Evolutionary conservation across 2,113 vertebrate genomes (phyloP).

Genomic region (Laticauda laticaudata): DNA sequence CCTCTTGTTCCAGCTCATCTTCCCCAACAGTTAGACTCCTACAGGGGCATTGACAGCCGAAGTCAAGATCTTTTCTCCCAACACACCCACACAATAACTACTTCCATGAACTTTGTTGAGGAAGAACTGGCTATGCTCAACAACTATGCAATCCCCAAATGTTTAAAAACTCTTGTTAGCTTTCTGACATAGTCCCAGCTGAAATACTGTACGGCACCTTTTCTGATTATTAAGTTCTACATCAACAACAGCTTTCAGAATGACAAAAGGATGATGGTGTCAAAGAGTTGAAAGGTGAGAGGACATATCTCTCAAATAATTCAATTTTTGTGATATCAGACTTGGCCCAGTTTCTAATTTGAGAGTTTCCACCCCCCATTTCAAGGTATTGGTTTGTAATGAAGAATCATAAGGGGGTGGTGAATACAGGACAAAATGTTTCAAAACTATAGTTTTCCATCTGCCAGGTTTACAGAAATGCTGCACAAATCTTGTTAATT

Average conservation of each 20-base stretch:
- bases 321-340: neutral
- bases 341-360: neutral
- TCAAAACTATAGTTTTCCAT: slow-evolving; percentile 11
- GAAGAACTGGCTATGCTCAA: neutral
- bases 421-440: slow-evolving; percentile 8
- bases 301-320: neutral
- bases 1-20: no score
- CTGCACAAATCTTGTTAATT: slow-evolving; percentile 15
- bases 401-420: neutral
- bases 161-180: neutral
- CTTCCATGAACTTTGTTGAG: neutral
- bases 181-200: neutral
- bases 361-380: neutral
- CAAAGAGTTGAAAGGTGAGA: neutral
- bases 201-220: neutral
- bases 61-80: neutral
- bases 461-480: slow-evolving; percentile 15
- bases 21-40: no score
- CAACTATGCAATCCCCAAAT: neutral
- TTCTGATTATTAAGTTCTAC: neutral
- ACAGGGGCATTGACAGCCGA: no score
- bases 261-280: neutral
- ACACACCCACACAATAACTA: neutral
- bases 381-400: neutral
- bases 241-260: neutral